Percentiles rank a stretch among this genome's conserved stretches.
phyloP scores from a whole-genome alignment of 92 coral and sea anemone genomes.

The Zoanthus sansibaricus region DNA sequence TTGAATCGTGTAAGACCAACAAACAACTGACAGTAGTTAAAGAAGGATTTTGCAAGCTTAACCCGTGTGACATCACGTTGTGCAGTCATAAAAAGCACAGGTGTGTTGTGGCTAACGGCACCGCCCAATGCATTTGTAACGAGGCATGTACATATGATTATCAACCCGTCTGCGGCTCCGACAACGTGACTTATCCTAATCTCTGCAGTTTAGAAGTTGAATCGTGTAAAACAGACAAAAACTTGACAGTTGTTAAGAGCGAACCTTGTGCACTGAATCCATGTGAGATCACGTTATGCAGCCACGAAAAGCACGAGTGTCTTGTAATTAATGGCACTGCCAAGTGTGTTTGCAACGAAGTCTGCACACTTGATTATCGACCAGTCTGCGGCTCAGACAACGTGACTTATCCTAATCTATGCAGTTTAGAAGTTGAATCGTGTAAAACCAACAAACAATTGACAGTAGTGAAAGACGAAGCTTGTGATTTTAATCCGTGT shows the following conservation, averaged over 20 bases:
- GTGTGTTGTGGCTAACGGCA: constrained; percentile 77
- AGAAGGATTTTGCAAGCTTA: constrained; percentile 34
- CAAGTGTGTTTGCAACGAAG: constrained; percentile 72
- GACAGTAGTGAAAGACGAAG: constrained; percentile 50
- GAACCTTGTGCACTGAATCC: constrained; percentile 54
- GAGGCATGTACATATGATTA: constrained; percentile 61
- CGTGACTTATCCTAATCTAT: constrained; percentile 72
- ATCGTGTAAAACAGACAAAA: constrained; percentile 72
- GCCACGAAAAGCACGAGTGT: constrained; percentile 62
- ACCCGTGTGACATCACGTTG: constrained; percentile 66
- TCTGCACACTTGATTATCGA: constrained; percentile 56
- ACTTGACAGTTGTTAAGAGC: constrained; percentile 46
- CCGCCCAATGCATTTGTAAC: constrained; percentile 82
- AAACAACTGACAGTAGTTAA: constrained; percentile 53
- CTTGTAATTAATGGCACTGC: constrained; percentile 78
- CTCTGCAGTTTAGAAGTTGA: constrained; percentile 69
- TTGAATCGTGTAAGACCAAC: constrained; percentile 76
- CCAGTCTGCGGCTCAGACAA: constrained; percentile 90
- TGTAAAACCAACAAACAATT: constrained; percentile 72
- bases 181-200: constrained; percentile 77
- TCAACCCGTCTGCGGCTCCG: constrained; percentile 84
- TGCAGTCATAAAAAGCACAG: constrained; percentile 64
- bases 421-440: constrained; percentile 73
- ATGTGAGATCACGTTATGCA: constrained; percentile 74
- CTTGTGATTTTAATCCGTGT: constrained; percentile 58